Base-by-base conservation (phyloP, 2,113 vertebrate genomes). In the Varanus komodoensis region DNA sequence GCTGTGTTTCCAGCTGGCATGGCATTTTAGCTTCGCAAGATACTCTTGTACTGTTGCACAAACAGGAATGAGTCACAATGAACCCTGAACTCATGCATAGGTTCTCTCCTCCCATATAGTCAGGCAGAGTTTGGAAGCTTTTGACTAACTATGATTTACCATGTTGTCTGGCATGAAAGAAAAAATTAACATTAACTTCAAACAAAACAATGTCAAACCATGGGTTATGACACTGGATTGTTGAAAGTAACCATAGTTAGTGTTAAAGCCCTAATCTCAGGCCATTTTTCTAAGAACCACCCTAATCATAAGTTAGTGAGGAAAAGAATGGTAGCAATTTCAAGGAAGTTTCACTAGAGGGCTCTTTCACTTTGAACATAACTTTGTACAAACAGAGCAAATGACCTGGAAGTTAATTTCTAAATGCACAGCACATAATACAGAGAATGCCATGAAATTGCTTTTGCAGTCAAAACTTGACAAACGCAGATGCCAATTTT, bases 361-460 rank as follows among this genome's bases (percentile, higher is more conserved):
- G 91, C 93, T 96, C 94, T 95, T 96, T 93, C 94, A 95, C 92
- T 94, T 89, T 95, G 93, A 96, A 88, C 73, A 96, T 96, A 93
- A 87, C 9, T 34, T 93, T 93, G 77, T 87, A 91, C 82, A 93
- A 89, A 44, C 8, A 67, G 67, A 86, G 77, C 84, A 89, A 64
- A 93, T 89, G 84, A 96, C 89, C 89, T 94, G 94, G 90, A 96
- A 96, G 92, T 94, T 96, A 96, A 96, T 86, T 79, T 75, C 82
- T 61, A 94, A 94, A 93, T 52, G 80, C 9, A 38, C 34, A 89
- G 64, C 44, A 64, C 75, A 73, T 86, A 93, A 83, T 44, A 90
- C 0, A 3, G 88, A 93, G 82, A 91, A 91, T 23, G 21, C 19
- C 32, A 90, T 83, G 14, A 89, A 89, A 90, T 34, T 87, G 87